Conservation (phyloP, 2,113 vertebrate species). For the Cisticola juncidis region DNA sequence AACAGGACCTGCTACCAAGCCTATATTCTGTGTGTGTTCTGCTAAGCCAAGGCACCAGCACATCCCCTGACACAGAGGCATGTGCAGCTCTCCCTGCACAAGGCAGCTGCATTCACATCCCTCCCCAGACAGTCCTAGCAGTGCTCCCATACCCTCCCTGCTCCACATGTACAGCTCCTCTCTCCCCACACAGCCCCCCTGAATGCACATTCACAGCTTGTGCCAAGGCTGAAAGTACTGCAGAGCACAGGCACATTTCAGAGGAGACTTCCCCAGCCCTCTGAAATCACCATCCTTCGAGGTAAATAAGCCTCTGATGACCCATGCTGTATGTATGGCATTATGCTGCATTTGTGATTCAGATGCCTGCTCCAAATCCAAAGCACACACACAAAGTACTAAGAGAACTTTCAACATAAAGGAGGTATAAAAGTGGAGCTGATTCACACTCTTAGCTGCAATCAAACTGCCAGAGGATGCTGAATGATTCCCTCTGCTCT, state of each 20-base stretch:
- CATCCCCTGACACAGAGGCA: not conserved
- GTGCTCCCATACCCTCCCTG: not conserved
- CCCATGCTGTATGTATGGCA: not conserved
- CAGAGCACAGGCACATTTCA: not conserved
- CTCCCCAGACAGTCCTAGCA: not conserved
- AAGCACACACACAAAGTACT: constrained; percentile 1
- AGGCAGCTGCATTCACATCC: not conserved
- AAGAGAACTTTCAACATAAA: constrained; percentile 34
- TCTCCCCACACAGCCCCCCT: not conserved
- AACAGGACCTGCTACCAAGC: accelerated
- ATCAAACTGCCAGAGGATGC: constrained; percentile 50
- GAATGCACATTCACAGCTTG: not conserved
- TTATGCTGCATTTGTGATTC: constrained; percentile 28
- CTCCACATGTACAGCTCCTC: not conserved
- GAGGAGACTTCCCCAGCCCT: not conserved
- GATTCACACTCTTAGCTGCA: constrained; percentile 51
- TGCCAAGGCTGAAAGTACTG: not conserved
- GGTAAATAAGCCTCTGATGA: constrained; percentile 5
- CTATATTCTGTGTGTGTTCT: not conserved
- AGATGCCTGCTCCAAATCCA: constrained; percentile 29
- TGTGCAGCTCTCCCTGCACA: not conserved
- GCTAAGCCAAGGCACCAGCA: not conserved
- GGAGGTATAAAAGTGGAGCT: constrained; percentile 21
- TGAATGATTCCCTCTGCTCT: constrained; percentile 62
- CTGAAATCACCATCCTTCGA: constrained; percentile 35